phyloP scores from a whole-genome alignment of 2,113 vertebrate genomes.

The Vireo altiloquus region DNA sequence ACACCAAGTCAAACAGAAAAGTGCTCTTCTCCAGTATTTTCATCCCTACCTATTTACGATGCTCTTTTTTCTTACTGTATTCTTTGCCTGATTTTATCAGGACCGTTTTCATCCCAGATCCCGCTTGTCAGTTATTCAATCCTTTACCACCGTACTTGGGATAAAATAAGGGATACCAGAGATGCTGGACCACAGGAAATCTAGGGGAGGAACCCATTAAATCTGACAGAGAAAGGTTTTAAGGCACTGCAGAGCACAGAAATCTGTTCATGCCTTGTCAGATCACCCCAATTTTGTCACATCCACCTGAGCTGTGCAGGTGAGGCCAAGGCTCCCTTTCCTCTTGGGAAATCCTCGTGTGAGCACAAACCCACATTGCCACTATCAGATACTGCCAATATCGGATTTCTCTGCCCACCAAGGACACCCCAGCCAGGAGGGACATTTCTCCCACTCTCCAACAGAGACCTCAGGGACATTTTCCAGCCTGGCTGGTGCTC shows the following conservation, averaged over 20 bases:
- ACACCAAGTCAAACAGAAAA: not conserved
- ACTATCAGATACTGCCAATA: not conserved
- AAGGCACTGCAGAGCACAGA: not conserved
- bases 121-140: too few relatives aligned
- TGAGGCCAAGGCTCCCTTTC: not conserved
- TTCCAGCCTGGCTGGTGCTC: not conserved
- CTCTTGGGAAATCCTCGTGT: not conserved
- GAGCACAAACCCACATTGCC: not conserved
- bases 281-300: not conserved
- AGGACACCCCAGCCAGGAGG: not conserved
- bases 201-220: not conserved
- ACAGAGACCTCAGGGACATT: not conserved
- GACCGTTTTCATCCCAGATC: not conserved
- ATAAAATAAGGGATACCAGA: not conserved
- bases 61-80: not conserved
- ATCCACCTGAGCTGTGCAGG: not conserved
- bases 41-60: not conserved
- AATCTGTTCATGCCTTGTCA: not conserved
- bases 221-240: not conserved
- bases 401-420: not conserved
- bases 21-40: not conserved
- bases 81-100: not conserved
- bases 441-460: not conserved
- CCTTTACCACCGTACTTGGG: not conserved
- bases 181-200: not conserved